Conservation (phyloP, 2,888 invertebrate species). For the Orthonevra nobilis region DNA sequence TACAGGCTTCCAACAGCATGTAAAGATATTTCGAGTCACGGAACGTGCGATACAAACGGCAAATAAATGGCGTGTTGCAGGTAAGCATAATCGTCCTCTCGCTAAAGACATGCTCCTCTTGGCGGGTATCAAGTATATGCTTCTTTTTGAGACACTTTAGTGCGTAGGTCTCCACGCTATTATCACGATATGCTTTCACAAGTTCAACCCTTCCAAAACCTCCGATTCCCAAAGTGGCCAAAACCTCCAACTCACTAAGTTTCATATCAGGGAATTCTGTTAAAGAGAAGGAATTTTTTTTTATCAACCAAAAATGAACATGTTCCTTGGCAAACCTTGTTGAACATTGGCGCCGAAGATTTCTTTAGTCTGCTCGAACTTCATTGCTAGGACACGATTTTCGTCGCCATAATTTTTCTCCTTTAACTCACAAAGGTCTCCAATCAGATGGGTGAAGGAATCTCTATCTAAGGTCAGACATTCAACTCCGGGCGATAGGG, state of each 20-base stretch:
- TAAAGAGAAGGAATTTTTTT: background rate
- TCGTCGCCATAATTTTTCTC: constrained; percentile 88
- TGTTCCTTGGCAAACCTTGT: constrained; percentile 73
- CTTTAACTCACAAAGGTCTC: constrained; percentile 87
- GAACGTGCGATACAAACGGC: constrained; percentile 92
- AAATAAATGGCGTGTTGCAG: constrained; percentile 81
- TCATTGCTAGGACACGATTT: constrained; percentile 80
- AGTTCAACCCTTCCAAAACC: constrained; percentile 95
- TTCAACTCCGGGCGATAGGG: constrained; percentile 90
- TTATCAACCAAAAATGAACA: too few relatives aligned
- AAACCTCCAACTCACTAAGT: constrained; percentile 88
- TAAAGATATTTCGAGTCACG: constrained; percentile 95
- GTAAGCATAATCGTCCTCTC: constrained; percentile 91
- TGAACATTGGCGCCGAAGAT: constrained; percentile 78
- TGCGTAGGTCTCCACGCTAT: constrained; percentile 84
- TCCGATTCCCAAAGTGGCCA: constrained; percentile 94
- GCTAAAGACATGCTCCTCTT: constrained; percentile 93
- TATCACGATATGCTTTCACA: constrained; percentile 83
- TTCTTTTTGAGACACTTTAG: constrained; percentile 94
- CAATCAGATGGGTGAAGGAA: constrained; percentile 88
- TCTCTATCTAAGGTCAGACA: constrained; percentile 92
- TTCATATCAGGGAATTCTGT: constrained; percentile 86
- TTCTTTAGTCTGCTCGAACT: constrained; percentile 77
- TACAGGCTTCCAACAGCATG: constrained; percentile 95
- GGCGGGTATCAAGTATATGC: constrained; percentile 93